Evolutionary conservation across 2,888 invertebrate species (phyloP).

Genomic region (Drosophila neotestacea): DNA sequence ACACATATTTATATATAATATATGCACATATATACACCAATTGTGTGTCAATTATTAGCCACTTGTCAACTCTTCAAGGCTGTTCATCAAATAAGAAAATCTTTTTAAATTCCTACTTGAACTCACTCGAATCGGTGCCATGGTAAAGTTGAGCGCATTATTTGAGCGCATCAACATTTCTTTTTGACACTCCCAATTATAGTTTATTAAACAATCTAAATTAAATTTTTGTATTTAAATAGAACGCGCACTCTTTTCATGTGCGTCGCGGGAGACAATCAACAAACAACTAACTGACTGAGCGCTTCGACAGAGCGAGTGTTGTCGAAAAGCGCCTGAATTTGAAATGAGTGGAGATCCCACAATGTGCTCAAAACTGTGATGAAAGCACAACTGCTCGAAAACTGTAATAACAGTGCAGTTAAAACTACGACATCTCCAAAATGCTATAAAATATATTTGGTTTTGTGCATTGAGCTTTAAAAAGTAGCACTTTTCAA

Average conservation of each 20-base stretch:
- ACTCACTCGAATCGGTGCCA: constrained; percentile 56
- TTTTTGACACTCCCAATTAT: constrained; percentile 25
- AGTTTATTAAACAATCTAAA: constrained; percentile 31
- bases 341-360: constrained; percentile 7
- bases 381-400: not conserved
- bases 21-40: constrained; percentile 22
- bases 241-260: constrained; percentile 20
- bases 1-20: constrained; percentile 7
- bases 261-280: constrained; percentile 44
- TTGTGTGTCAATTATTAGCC: constrained; percentile 32
- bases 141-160: constrained; percentile 31
- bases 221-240: constrained; percentile 15
- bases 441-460: no score
- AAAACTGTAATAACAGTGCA: constrained; percentile 3
- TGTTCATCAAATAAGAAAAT: not conserved
- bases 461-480: no score
- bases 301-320: constrained; percentile 12
- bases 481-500: no score
- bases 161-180: constrained; percentile 33
- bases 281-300: constrained; percentile 23
- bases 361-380: constrained; percentile 6
- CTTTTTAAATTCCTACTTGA: constrained; percentile 2
- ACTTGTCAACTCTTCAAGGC: constrained; percentile 1
- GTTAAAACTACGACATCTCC: constrained; percentile 1
- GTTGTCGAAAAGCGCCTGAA: not conserved